phyloP scores from a whole-genome alignment of 2,113 vertebrate genomes.

The Dryoscopus gambensis region DNA sequence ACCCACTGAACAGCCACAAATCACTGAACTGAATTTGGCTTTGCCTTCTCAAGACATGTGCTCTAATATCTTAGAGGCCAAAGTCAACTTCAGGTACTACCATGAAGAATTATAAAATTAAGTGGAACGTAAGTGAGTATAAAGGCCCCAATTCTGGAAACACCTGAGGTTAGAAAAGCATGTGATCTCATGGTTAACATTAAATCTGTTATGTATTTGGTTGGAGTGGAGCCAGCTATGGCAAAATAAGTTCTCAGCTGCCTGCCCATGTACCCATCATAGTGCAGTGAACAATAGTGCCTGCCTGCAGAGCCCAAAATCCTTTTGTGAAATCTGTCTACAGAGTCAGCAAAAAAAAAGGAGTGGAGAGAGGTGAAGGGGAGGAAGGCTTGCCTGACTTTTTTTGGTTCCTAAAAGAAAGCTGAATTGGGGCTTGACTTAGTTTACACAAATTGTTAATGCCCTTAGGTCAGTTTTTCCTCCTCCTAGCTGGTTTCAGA shows the following conservation, averaged over 20 bases:
- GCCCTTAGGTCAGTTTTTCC: not conserved
- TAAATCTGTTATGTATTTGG: not conserved
- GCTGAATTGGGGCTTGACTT: not conserved
- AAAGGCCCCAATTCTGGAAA: not conserved
- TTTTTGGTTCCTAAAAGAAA: not conserved
- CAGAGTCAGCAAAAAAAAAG: not conserved
- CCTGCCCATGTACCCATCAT: not conserved
- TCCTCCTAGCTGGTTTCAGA: not conserved
- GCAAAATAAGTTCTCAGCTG: not conserved
- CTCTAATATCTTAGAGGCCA: not conserved
- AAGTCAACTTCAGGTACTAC: constrained; percentile 28
- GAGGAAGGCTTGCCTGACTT: not conserved
- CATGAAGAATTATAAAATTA: constrained; percentile 16
- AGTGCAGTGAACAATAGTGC: accelerated
- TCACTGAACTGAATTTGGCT: not conserved
- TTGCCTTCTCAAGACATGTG: not conserved
- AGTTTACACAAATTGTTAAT: not conserved
- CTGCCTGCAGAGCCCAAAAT: not conserved
- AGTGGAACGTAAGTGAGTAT: not conserved
- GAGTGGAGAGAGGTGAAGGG: not conserved
- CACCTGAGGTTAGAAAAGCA: not conserved
- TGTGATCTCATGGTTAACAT: not conserved
- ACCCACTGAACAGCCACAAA: not conserved
- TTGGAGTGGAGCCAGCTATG: not conserved
- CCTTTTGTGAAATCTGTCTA: not conserved